Evolutionary conservation across 2,113 vertebrate genomes (phyloP).

Genomic region (Serinus canaria): DNA sequence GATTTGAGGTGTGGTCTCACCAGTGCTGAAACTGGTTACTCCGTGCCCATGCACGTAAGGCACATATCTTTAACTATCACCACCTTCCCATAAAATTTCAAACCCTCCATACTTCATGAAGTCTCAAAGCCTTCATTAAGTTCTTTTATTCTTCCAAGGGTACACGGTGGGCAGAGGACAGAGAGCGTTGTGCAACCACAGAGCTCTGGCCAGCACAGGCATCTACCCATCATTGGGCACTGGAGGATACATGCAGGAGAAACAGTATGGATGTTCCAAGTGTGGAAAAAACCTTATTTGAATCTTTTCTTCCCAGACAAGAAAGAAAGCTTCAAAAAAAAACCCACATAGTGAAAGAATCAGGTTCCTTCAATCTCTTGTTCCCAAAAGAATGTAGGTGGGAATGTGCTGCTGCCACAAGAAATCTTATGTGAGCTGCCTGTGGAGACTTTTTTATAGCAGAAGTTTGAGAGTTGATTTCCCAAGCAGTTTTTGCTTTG

Average conservation of each 20-base stretch:
- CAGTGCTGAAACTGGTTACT: not conserved
- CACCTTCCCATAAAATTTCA: not conserved
- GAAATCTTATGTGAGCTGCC: accelerated
- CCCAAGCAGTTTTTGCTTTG: not conserved
- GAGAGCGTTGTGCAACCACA: not conserved
- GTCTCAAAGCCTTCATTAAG: not conserved
- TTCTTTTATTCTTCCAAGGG: not conserved
- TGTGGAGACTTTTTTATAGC: not conserved
- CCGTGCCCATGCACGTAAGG: accelerated
- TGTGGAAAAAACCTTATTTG: not conserved
- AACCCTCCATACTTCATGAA: not conserved
- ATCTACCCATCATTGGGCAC: not conserved
- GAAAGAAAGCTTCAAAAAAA: not conserved
- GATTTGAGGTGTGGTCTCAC: not conserved
- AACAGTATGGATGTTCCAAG: not conserved
- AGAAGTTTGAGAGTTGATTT: not conserved
- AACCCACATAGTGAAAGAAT: not conserved
- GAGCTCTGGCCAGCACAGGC: not conserved
- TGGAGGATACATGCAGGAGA: not conserved
- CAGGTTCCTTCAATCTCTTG: not conserved
- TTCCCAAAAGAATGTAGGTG: not conserved
- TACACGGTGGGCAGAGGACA: not conserved
- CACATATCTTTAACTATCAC: not conserved
- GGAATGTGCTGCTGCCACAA: not conserved
- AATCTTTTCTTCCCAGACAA: not conserved